A percentile compares a stretch with the other conserved stretches of the same genome.
phyloP scores from a whole-genome alignment of 2,888 invertebrate genomes.

The Drosophila phalerata region DNA sequence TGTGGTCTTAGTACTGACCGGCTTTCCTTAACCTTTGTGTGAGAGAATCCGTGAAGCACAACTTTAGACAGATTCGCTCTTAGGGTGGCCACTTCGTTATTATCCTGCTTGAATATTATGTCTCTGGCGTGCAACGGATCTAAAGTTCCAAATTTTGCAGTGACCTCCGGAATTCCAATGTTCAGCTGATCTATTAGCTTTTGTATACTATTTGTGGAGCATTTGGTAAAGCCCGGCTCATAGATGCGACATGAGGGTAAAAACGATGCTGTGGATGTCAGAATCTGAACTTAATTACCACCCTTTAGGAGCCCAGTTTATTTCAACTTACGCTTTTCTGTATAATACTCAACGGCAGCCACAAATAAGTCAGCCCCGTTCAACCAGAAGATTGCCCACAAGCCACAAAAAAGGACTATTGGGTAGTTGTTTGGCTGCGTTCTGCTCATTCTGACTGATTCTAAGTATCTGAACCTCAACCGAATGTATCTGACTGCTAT shows the following conservation, averaged over 20 bases:
- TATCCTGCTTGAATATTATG: slow-evolving; percentile 89
- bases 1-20: slow-evolving; percentile 85
- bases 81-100: slow-evolving; percentile 90
- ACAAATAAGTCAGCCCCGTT: slow-evolving; percentile 28
- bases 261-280: slow-evolving; percentile 87
- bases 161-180: slow-evolving; percentile 81
- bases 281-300: neutral
- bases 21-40: slow-evolving; percentile 88
- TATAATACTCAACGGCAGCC: slow-evolving; percentile 64
- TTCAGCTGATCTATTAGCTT: slow-evolving; percentile 88
- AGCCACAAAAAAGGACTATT: slow-evolving; percentile 28
- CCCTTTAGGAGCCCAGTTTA: neutral
- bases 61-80: slow-evolving; percentile 90
- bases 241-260: slow-evolving; percentile 89
- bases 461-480: slow-evolving; percentile 27
- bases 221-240: slow-evolving; percentile 89
- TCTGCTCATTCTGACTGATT: slow-evolving; percentile 41
- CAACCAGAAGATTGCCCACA: slow-evolving; percentile 43
- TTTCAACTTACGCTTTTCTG: slow-evolving; percentile 68
- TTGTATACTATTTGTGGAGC: slow-evolving; percentile 87
- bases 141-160: slow-evolving; percentile 86
- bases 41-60: slow-evolving; percentile 88
- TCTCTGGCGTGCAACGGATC: slow-evolving; percentile 89
- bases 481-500: slow-evolving; percentile 12
- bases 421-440: slow-evolving; percentile 11